These are phyloP conservation scores for Chironomus tepperi DNA, from an alignment of 1,140 invertebrate species.

Conservation along the genomic window DNA sequence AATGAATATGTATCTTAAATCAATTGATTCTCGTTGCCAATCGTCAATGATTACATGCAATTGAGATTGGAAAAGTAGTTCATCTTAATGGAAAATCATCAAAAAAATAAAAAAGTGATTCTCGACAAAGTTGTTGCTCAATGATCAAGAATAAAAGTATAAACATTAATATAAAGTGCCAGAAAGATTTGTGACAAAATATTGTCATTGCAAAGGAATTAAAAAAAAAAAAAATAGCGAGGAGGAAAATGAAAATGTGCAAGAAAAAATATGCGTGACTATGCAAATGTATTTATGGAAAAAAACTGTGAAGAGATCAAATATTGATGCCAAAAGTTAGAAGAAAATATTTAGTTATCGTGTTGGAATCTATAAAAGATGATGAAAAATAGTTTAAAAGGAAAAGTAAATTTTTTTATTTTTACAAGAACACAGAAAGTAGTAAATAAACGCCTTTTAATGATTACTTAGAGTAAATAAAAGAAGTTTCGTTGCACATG, in stretches of 20 bases:
- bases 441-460: conserved; percentile 1
- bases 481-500: neutral
- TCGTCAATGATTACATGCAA: too few species aligned
- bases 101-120: neutral
- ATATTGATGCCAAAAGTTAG: neutral
- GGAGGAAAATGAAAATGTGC: neutral
- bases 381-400: neutral
- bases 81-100: neutral
- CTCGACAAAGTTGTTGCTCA: conserved; percentile 3
- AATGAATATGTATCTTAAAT: too few species aligned
- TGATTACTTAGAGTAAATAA: neutral
- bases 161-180: neutral
- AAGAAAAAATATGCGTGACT: neutral
- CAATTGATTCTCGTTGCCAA: too few species aligned
- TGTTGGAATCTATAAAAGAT: neutral
- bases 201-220: neutral
- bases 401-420: neutral
- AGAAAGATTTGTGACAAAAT: neutral
- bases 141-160: neutral
- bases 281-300: neutral
- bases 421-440: neutral
- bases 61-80: too few species aligned
- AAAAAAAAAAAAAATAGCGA: neutral
- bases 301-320: conserved; percentile 6
- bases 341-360: neutral